phyloP scores from a whole-genome alignment of 2,797 vertebrate genomes.

The Pyrocephalus nanus region DNA sequence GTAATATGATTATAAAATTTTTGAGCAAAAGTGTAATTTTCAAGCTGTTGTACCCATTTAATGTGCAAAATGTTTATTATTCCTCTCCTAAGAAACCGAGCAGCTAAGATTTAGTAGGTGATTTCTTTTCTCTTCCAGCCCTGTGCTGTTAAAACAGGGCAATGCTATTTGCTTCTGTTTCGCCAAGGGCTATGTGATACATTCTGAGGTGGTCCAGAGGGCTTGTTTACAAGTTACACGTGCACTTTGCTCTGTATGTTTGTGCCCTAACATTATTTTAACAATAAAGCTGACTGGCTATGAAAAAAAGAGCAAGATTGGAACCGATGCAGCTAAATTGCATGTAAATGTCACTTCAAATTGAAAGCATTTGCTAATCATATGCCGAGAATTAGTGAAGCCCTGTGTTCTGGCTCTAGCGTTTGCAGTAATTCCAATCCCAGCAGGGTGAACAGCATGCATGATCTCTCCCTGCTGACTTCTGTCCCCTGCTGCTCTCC shows the following conservation, averaged over 20 bases:
- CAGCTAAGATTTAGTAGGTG: not conserved
- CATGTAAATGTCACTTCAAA: not conserved
- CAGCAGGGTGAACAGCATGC: not conserved
- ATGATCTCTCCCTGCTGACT: not conserved
- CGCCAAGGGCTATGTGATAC: not conserved
- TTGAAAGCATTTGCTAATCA: not conserved
- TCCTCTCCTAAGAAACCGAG: not conserved
- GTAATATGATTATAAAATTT: not conserved
- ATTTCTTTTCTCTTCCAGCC: not conserved
- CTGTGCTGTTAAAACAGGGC: not conserved
- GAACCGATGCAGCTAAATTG: not conserved
- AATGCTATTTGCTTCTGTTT: not conserved
- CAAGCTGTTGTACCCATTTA: not conserved
- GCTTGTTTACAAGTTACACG: not conserved
- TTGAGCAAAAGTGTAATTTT: constrained; percentile 17
- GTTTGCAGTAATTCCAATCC: not conserved
- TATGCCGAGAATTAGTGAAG: not conserved
- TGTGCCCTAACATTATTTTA: not conserved
- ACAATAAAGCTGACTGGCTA: not conserved
- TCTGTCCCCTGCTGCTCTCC: not conserved
- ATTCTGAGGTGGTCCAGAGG: not conserved
- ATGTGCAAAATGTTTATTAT: constrained; percentile 1
- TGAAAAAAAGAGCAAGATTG: not conserved
- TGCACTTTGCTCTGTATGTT: not conserved
- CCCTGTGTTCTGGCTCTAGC: not conserved